Conservation (phyloP, 1,140 invertebrate genomes). For the Theocolax elegans region DNA sequence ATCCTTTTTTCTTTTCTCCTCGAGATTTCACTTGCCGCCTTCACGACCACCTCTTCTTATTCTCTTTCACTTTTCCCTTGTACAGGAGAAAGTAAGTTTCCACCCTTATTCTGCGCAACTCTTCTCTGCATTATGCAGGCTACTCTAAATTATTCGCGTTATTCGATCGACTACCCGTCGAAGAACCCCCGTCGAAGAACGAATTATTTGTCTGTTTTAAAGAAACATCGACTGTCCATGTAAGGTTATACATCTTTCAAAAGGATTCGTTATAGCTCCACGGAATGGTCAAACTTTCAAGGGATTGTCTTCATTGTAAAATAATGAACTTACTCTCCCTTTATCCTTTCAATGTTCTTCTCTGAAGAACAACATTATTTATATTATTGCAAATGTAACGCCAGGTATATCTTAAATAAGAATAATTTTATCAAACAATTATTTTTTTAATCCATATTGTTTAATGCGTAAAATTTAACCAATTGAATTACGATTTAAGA, state of each 20-base stretch:
- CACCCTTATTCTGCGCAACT: background rate
- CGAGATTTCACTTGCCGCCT: background rate
- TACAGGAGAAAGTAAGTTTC: background rate
- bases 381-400: too few relatives aligned
- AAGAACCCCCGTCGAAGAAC: background rate
- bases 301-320: background rate
- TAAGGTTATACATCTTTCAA: conserved; percentile 14
- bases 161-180: background rate
- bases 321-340: background rate
- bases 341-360: too few relatives aligned
- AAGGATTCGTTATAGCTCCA: background rate
- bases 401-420: too few relatives aligned
- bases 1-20: background rate
- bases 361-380: too few relatives aligned
- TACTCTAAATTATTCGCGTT: conserved; percentile 5
- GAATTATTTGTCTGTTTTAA: background rate
- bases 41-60: too few relatives aligned
- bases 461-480: too few relatives aligned
- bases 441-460: background rate
- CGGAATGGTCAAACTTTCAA: background rate
- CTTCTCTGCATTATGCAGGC: background rate
- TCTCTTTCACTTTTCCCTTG: conserved; percentile 14
- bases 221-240: conserved; percentile 18
- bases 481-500: too few relatives aligned
- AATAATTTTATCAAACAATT: background rate